Conservation (phyloP, 2,113 vertebrate genomes). For the Callionymus lyra region DNA sequence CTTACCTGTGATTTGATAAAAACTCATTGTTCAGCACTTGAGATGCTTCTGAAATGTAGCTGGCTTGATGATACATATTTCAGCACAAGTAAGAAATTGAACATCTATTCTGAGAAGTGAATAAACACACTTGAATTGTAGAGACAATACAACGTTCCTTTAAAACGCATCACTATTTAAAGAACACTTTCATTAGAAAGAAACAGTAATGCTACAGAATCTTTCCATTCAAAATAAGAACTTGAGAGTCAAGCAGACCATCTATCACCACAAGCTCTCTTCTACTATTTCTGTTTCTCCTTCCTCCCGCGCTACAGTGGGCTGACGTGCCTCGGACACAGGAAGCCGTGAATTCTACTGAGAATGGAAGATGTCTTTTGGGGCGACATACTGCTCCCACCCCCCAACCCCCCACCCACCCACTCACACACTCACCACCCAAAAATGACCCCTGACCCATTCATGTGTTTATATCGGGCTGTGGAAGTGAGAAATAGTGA, state of each 20-base stretch:
- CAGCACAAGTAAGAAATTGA: too few species aligned
- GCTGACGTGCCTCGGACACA: slow-evolving; percentile 49
- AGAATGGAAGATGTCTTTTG: slow-evolving; percentile 55
- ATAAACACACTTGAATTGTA: too few species aligned
- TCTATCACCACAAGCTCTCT: slow-evolving; percentile 41
- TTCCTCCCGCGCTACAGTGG: slow-evolving; percentile 52
- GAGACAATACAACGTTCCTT: too few species aligned
- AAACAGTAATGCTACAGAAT: slow-evolving; percentile 46
- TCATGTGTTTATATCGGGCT: slow-evolving; percentile 64
- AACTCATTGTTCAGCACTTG: too few species aligned
- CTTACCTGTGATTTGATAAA: too few species aligned
- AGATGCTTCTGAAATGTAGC: too few species aligned
- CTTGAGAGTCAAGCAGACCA: slow-evolving; percentile 24
- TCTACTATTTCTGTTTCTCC: slow-evolving; percentile 46
- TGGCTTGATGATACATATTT: too few species aligned
- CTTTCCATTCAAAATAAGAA: slow-evolving; percentile 44
- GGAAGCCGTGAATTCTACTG: slow-evolving; percentile 57
- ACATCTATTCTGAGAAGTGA: too few species aligned
- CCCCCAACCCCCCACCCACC: too few species aligned
- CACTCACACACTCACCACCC: slow-evolving; percentile 40
- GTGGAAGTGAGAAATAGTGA: slow-evolving; percentile 69
- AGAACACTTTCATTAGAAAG: slow-evolving; percentile 8
- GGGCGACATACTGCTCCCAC: slow-evolving; percentile 31
- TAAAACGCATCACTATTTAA: slow-evolving; percentile 20
- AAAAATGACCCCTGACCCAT: slow-evolving; percentile 60